Percentiles rank a stretch among this genome's conserved stretches.
These are phyloP conservation scores for Cantharis flavilabris DNA, from an alignment of 2,888 invertebrate genomes.

Conservation along the genomic window DNA sequence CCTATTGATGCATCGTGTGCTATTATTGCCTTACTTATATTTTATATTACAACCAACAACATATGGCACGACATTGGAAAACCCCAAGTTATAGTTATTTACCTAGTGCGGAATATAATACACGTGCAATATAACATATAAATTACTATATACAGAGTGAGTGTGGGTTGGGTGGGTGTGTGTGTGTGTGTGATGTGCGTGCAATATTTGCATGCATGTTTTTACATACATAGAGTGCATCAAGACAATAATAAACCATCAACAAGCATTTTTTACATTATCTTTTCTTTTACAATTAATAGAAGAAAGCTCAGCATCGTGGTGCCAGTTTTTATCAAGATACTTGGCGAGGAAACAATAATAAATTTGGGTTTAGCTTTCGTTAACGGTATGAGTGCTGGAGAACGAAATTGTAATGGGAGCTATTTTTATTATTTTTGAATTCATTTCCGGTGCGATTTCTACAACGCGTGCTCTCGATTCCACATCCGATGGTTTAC, in stretches of 20 bases:
- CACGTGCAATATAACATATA: slow-evolving; percentile 23
- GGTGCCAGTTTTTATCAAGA: background rate
- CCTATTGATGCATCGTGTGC: background rate
- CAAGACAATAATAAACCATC: background rate
- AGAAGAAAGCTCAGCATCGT: background rate
- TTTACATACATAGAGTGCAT: background rate
- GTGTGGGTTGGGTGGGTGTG: background rate
- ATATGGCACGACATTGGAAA: slow-evolving; percentile 29
- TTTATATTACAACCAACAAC: slow-evolving; percentile 8
- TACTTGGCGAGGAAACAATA: background rate
- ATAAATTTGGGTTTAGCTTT: background rate
- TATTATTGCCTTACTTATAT: background rate
- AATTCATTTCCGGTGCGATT: slow-evolving; percentile 44
- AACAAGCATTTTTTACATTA: background rate
- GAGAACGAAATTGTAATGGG: slow-evolving; percentile 46
- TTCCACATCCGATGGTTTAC: background rate
- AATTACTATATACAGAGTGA: slow-evolving; percentile 21
- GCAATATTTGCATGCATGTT: background rate
- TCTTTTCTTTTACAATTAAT: background rate
- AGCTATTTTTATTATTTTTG: slow-evolving; percentile 50
- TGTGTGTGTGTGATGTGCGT: background rate
- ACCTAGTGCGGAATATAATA: slow-evolving; percentile 26
- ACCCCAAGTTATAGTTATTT: slow-evolving; percentile 14
- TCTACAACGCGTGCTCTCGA: slow-evolving; percentile 53
- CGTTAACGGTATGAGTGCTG: slow-evolving; percentile 6